These are phyloP conservation scores for Callaeas wilsoni DNA, from an alignment of 2,113 vertebrate species.

Conservation along the genomic window DNA sequence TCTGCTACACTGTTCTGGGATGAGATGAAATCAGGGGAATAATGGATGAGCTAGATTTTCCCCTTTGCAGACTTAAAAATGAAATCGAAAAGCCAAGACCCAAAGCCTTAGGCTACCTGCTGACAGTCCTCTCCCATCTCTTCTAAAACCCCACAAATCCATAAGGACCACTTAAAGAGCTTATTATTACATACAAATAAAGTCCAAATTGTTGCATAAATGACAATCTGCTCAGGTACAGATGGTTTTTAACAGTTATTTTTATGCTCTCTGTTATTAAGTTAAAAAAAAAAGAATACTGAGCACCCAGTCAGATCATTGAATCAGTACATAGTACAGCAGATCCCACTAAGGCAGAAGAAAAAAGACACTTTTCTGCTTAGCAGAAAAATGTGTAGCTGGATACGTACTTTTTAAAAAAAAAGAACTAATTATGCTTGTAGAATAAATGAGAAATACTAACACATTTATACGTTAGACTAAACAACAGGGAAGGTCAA, in stretches of 20 bases:
- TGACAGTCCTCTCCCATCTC: not conserved
- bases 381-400: not conserved
- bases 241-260: slow-evolving; percentile 40
- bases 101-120: not conserved
- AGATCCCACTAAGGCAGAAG: not conserved
- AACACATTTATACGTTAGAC: not conserved
- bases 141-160: not conserved
- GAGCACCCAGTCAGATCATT: slow-evolving; percentile 11
- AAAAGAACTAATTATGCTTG: not conserved
- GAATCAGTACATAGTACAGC: not conserved
- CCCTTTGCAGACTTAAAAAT: not conserved
- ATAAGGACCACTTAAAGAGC: not conserved
- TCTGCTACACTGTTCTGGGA: not conserved
- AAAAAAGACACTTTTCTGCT: not conserved
- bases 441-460: not conserved
- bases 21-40: not conserved
- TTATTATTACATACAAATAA: not conserved
- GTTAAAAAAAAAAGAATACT: not conserved
- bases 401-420: not conserved
- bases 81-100: not conserved
- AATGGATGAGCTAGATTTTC: not conserved
- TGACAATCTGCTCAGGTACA: slow-evolving; percentile 55
- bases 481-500: not conserved
- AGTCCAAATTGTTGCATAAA: slow-evolving; percentile 25
- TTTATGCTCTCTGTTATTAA: slow-evolving; percentile 11